Percentiles rank a stretch among this genome's conserved stretches.
Evolutionary conservation across 37 sponge, comb jelly and placozoan species (phyloP).

Genomic region (Crambe crambe): DNA sequence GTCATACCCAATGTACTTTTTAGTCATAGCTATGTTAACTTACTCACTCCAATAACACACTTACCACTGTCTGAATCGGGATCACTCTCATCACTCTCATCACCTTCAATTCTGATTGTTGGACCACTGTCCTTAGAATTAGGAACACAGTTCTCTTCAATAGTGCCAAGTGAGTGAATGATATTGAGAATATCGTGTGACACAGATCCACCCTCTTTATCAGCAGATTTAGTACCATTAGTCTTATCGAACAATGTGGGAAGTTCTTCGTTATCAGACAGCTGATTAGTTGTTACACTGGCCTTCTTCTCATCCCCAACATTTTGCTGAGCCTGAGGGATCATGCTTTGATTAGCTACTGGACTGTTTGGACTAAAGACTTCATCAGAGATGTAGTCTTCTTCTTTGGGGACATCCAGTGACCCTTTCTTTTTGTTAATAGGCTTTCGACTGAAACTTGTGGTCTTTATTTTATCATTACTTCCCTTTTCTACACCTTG

Average conservation of each 20-base stretch:
- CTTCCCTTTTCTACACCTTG: not conserved
- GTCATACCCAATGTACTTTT: too few species aligned
- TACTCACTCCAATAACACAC: too few species aligned
- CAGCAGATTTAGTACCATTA: not conserved
- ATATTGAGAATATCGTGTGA: constrained; percentile 2
- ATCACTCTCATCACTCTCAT: not conserved
- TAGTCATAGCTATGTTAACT: too few species aligned
- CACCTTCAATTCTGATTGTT: not conserved
- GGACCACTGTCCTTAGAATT: not conserved
- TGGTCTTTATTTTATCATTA: not conserved
- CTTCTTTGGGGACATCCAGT: not conserved
- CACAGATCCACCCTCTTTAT: not conserved
- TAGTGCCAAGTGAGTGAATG: constrained; percentile 11
- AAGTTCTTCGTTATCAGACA: not conserved
- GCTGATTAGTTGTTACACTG: too few species aligned
- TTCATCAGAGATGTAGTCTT: not conserved
- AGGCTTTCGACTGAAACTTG: constrained; percentile 4
- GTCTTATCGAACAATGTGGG: not conserved
- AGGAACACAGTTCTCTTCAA: not conserved
- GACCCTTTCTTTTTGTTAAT: not conserved
- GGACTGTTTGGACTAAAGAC: not conserved
- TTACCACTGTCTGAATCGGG: not conserved
- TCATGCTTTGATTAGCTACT: not conserved
- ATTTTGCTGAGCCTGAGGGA: not conserved
- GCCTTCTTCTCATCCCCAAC: not conserved